These are phyloP conservation scores for Oasisia sp. DNA, from an alignment of 2,888 invertebrate genomes.

Conservation along the genomic window DNA sequence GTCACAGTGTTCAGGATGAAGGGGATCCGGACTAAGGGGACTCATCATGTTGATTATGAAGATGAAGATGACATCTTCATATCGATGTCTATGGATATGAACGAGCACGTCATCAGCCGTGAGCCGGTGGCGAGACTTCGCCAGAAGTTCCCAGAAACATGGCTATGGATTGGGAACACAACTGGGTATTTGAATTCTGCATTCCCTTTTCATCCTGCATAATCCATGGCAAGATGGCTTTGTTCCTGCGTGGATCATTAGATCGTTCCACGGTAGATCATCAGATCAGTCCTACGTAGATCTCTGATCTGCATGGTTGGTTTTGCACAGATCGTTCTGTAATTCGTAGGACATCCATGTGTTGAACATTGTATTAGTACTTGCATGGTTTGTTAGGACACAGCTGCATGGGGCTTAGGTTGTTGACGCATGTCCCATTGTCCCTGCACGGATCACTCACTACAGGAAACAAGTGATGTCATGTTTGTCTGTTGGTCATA, in stretches of 20 bases:
- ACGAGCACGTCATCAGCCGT: background rate
- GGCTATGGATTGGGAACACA: background rate
- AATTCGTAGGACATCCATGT: background rate
- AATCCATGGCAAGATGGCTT: background rate
- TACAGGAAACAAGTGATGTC: background rate
- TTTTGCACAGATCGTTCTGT: background rate
- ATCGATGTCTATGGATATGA: background rate
- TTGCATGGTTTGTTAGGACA: background rate
- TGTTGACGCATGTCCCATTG: background rate
- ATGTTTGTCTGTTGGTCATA: background rate
- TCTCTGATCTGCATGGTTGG: background rate
- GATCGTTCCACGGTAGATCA: background rate
- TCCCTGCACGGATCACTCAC: background rate
- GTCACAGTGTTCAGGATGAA: conserved; percentile 12
- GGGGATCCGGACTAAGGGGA: too few relatives aligned
- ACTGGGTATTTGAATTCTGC: background rate
- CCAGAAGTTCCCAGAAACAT: background rate
- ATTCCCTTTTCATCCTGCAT: background rate
- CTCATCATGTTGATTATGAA: background rate
- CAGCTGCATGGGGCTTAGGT: background rate
- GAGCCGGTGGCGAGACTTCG: background rate
- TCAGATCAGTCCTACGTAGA: background rate
- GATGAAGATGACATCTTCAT: too few relatives aligned
- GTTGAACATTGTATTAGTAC: background rate
- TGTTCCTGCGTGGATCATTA: background rate